Evolutionary conservation across 2,888 invertebrate genomes (phyloP).

Genomic region (Caenorhabditis sp.): DNA sequence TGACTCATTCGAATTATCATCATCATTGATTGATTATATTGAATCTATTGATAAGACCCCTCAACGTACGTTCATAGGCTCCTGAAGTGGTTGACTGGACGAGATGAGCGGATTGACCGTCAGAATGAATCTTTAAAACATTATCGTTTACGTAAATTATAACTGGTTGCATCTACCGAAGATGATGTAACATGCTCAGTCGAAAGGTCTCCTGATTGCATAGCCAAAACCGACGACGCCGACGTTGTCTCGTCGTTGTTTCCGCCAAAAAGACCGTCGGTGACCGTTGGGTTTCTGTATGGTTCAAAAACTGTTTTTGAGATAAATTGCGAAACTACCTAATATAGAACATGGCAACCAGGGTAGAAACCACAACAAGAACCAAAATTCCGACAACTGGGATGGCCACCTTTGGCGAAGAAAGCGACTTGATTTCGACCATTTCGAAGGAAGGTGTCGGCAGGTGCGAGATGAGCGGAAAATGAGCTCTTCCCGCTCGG

Average conservation of each 20-base stretch:
- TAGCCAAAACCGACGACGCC: too few relatives aligned
- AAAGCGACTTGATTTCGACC: slow-evolving; percentile 54
- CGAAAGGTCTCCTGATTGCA: neutral
- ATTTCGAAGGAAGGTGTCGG: slow-evolving; percentile 9
- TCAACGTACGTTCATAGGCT: neutral
- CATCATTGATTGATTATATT: neutral
- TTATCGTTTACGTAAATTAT: too few relatives aligned
- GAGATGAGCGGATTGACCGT: slow-evolving; percentile 6
- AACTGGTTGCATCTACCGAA: neutral
- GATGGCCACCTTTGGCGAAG: slow-evolving; percentile 60
- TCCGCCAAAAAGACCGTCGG: slow-evolving; percentile 35
- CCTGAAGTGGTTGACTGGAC: neutral
- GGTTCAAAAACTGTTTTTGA: neutral
- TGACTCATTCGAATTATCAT: neutral
- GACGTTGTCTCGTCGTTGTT: slow-evolving; percentile 1
- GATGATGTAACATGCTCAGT: slow-evolving; percentile 29
- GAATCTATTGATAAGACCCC: neutral
- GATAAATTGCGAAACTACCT: slow-evolving; percentile 27
- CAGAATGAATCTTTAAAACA: too few relatives aligned
- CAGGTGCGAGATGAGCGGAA: neutral
- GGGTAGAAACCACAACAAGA: slow-evolving; percentile 49
- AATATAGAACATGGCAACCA: slow-evolving; percentile 62
- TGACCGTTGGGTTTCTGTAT: slow-evolving; percentile 44
- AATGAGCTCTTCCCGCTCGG: slow-evolving; percentile 25
- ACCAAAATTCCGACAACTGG: slow-evolving; percentile 56